phyloP scores from a whole-genome alignment of 2,888 invertebrate genomes.

The Drosophila helvetica region DNA sequence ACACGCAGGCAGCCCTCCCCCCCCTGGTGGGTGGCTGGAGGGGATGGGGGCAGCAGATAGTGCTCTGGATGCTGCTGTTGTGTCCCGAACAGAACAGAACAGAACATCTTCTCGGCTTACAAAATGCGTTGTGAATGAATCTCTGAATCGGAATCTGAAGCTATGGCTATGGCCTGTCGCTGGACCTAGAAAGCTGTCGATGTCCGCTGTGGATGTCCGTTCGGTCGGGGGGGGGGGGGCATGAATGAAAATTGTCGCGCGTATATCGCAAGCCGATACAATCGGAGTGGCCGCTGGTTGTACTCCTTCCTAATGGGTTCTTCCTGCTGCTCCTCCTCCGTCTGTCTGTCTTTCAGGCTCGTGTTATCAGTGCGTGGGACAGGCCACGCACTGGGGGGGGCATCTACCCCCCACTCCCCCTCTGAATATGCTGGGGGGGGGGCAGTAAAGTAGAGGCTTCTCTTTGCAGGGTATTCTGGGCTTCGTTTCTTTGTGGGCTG shows the following conservation, averaged over 20 bases:
- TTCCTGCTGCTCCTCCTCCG: constrained; percentile 35
- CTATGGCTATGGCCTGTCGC: constrained; percentile 1
- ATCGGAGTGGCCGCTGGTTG: constrained; percentile 36
- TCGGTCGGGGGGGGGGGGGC: too few species aligned
- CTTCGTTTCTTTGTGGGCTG: constrained; percentile 8
- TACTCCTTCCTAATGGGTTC: constrained; percentile 52
- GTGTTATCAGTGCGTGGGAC: constrained; percentile 55
- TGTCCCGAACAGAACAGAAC: constrained; percentile 4
- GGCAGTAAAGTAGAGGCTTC: too few species aligned
- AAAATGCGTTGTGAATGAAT: constrained; percentile 42
- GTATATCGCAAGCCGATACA: constrained; percentile 63
- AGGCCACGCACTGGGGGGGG: constrained; percentile 11
- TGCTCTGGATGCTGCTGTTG: constrained; percentile 19
- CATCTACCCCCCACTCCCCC: background rate
- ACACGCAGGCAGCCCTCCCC: constrained; percentile 7
- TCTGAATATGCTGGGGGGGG: too few species aligned
- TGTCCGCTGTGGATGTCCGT: background rate
- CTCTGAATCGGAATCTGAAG: constrained; percentile 10
- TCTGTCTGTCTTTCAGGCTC: constrained; percentile 46
- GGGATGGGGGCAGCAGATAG: constrained; percentile 40
- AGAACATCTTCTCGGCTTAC: constrained; percentile 31
- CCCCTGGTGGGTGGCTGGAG: background rate
- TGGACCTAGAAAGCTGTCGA: background rate
- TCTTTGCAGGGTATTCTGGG: constrained; percentile 3
- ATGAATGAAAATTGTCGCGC: constrained; percentile 60